phyloP scores from a whole-genome alignment of 2,113 vertebrate genomes.

The Pelobates fuscus region DNA sequence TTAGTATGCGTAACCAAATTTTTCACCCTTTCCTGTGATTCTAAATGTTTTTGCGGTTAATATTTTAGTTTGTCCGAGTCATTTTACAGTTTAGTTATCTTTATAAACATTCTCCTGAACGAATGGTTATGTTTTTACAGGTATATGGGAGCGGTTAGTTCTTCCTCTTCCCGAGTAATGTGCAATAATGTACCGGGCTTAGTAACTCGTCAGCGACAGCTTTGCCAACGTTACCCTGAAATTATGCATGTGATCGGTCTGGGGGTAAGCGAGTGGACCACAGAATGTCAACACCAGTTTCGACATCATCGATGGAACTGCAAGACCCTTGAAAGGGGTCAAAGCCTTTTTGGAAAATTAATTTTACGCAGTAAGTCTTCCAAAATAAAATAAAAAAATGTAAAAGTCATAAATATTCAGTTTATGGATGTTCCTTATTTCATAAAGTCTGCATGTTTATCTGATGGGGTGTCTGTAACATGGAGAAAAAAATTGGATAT shows the following conservation, averaged over 20 bases:
- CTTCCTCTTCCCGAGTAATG: constrained; percentile 80
- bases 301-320: constrained; percentile 95
- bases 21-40: too few relatives aligned
- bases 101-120: too few relatives aligned
- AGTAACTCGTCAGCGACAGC: constrained; percentile 89
- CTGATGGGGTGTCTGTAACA: too few relatives aligned
- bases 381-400: too few relatives aligned
- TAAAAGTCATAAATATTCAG: too few relatives aligned
- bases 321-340: constrained; percentile 82
- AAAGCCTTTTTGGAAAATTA: constrained; percentile 85
- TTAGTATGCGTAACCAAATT: too few relatives aligned
- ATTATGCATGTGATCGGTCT: constrained; percentile 87
- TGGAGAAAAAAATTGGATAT: too few relatives aligned
- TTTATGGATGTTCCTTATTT: too few relatives aligned
- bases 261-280: constrained; percentile 87
- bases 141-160: constrained; percentile 90
- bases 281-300: constrained; percentile 94
- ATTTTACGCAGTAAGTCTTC: constrained; percentile 88
- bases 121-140: constrained; percentile 60
- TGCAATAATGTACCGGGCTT: constrained; percentile 94
- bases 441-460: too few relatives aligned
- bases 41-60: too few relatives aligned
- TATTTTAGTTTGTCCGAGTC: too few relatives aligned
- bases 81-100: too few relatives aligned
- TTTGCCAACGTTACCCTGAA: constrained; percentile 86